Evolutionary conservation across 2,113 vertebrate species (phyloP).

Genomic region (Gallinago paraguaiae): DNA sequence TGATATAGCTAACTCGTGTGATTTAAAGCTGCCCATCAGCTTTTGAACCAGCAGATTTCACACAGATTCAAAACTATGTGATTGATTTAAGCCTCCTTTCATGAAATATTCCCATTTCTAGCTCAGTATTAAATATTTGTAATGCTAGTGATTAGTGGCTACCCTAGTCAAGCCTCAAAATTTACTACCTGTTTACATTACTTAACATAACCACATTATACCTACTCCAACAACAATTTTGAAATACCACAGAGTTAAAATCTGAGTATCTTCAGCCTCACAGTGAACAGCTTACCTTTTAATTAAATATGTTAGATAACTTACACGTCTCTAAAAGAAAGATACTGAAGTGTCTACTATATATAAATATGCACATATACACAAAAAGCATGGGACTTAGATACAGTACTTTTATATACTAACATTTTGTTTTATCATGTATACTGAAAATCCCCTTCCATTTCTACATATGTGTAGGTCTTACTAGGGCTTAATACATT

Average conservation of each 20-base stretch:
- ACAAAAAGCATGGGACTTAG: background rate
- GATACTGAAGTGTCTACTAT: background rate
- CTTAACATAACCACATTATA: constrained; percentile 48
- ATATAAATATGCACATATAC: background rate
- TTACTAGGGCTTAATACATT: background rate
- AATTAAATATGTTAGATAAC: background rate
- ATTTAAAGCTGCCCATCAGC: constrained; percentile 27
- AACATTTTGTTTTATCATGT: background rate
- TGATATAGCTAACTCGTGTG: background rate
- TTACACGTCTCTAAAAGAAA: background rate
- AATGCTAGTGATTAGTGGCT: background rate
- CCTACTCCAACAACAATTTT: constrained; percentile 34
- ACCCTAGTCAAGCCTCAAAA: background rate
- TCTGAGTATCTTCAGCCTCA: constrained; percentile 51
- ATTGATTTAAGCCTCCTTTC: background rate
- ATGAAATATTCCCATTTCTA: background rate
- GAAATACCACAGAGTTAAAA: constrained; percentile 56
- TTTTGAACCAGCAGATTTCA: constrained; percentile 10
- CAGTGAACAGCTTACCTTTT: background rate
- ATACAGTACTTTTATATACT: background rate
- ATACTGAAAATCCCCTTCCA: background rate
- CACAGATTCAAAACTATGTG: background rate
- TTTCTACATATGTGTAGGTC: background rate
- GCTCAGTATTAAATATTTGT: background rate
- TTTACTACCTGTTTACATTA: constrained; percentile 21